phyloP scores from a whole-genome alignment of 2,113 vertebrate species.

The Cephalopterus ornatus region DNA sequence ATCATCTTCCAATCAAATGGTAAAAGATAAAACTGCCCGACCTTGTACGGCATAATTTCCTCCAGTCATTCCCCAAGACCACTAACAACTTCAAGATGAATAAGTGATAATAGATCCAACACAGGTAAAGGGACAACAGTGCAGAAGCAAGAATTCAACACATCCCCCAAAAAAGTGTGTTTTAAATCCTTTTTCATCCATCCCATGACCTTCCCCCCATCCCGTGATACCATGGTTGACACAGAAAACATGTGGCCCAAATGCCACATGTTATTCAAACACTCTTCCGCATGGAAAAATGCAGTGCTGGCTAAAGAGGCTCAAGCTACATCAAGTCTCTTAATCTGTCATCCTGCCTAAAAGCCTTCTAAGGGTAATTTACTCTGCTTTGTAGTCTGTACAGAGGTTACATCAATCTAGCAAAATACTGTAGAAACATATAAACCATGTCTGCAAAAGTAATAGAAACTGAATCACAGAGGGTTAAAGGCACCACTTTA shows the following conservation, averaged over 20 bases:
- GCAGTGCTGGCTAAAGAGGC: not conserved
- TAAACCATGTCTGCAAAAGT: not conserved
- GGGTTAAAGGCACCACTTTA: not conserved
- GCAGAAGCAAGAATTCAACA: not conserved
- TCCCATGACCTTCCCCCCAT: not conserved
- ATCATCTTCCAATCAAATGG: not conserved
- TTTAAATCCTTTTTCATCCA: not conserved
- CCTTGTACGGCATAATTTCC: not conserved
- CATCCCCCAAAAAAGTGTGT: not conserved
- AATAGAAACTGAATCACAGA: not conserved
- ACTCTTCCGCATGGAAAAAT: not conserved
- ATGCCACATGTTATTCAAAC: not conserved
- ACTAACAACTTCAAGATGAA: not conserved
- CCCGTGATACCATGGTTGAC: fast-evolving
- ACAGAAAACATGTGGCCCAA: not conserved
- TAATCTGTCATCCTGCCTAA: not conserved
- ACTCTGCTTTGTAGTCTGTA: not conserved
- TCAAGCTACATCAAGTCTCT: not conserved
- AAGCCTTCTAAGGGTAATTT: not conserved
- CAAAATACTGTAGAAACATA: not conserved
- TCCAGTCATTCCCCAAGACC: not conserved
- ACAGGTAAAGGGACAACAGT: not conserved
- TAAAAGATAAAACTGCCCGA: not conserved
- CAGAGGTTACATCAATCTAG: not conserved
- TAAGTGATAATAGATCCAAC: not conserved